Base-by-base conservation (phyloP, 2,888 invertebrate species). In the Labia minor region DNA sequence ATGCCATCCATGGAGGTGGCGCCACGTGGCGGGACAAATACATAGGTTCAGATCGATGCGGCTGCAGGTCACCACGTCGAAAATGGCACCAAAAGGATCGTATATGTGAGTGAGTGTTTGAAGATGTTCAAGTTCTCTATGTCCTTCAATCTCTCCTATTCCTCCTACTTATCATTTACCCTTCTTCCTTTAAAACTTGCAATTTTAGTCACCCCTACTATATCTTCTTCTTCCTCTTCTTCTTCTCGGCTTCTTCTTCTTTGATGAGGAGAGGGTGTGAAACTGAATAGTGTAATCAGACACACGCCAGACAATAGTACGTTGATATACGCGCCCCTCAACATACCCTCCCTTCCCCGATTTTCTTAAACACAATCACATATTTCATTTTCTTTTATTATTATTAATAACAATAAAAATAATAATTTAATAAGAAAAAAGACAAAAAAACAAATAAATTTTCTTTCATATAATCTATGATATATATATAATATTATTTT, bases 51-150 rank as follows among this genome's bases (percentile, higher is more conserved):
- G 49, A 49, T 49, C 49, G 49, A 49, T 49, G 49, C 49, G 4
- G 49, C 49, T 49, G 49, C 49, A 49, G 49, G 49, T 49, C 49
- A 49, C 49, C 3, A 49, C 49, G 49, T 49, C 49, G 49, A 49
- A 49, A 49, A 49, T 49, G 4, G 49, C 49, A 49, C 49, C 14
- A n/a, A 11, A 11, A 33, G 11, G 6, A 6, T 33, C 33, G 6
- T 6, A 33, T 6, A 11, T 33, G 49, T 4, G 49, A 14, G 49
- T n/a, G 49, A 49, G 49, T 8, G 33, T 8, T 6, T 8, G 49
- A 4, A 49, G 14, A 49, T n/a, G 2, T n/a, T n/a, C 26, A 6
- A 3, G 16, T n/a, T 14, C 49, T 49, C 8, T 49, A 4, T 16
- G 14, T 14, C 16, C 49, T 14, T 49, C 49, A 8, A n/a, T 49